phyloP scores from a whole-genome alignment of 2,113 vertebrate genomes.

The Lepidothrix coronata region DNA sequence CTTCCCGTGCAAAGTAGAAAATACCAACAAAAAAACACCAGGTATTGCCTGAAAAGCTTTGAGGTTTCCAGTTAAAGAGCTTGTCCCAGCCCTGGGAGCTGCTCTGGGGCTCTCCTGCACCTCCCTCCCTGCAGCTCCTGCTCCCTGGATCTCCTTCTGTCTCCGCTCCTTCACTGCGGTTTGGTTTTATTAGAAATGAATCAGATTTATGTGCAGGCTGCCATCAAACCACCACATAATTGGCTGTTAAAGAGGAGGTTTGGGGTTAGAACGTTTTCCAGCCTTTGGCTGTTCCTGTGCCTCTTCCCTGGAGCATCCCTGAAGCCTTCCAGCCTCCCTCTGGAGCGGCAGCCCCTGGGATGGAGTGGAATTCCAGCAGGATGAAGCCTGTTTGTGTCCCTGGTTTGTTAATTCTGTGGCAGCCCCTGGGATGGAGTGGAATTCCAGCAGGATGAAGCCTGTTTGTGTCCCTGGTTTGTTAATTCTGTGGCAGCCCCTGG shows the following conservation, averaged over 20 bases:
- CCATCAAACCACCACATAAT: neutral
- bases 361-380: neutral
- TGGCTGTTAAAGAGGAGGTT: neutral
- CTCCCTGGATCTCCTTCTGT: neutral
- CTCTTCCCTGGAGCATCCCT: neutral
- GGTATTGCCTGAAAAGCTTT: neutral
- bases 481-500: neutral
- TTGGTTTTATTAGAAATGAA: neutral
- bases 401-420: neutral
- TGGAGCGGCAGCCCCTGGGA: neutral
- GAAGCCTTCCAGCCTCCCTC: neutral
- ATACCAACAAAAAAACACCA: neutral
- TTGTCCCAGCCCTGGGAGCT: rapidly evolving
- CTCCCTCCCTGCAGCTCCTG: neutral
- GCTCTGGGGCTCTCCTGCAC: neutral
- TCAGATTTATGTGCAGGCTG: neutral
- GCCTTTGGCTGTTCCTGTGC: neutral
- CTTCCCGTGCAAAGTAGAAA: neutral
- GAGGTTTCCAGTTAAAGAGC: rapidly evolving
- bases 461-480: rapidly evolving
- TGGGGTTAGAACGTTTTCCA: neutral
- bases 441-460: neutral
- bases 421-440: neutral
- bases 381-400: rapidly evolving
- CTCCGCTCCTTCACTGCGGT: neutral